Base-by-base conservation (phyloP, 2,113 vertebrate species). In the Microtus pennsylvanicus region DNA sequence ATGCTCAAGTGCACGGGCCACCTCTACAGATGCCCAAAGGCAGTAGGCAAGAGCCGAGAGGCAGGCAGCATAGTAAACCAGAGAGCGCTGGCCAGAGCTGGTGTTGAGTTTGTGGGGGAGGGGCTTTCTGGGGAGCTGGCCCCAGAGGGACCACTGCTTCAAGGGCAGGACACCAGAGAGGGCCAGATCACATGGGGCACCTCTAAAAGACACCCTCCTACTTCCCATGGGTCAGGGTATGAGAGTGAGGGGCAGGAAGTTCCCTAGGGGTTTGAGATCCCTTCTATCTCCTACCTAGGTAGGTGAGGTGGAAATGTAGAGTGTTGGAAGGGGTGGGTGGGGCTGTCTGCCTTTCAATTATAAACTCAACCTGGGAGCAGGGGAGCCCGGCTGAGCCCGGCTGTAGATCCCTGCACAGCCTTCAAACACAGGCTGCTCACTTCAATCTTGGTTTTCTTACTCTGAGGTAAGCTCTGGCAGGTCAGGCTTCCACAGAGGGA, bases 341-440 rank as follows among this genome's bases (percentile, higher is more conserved):
- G 35, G 42, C 30, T 35, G 19, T n/a, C 96, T 96, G 76, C 94
- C 83, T 96, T 19, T 92, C 61, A 63, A 89, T 77, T 90, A 65
- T 35, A 35, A 94, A 87, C n/a, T 22, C 26, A 5, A 63, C 92
- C 81, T 93, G 94, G 93, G 91, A 85, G 83, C 89, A 75, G 47
- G 45, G 58, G 42, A 86, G 21, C 65, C 89, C 35, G 45, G 55
- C 76, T 42, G 61, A 89, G 87, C 16, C 70, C 17, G 65, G 38
- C 5, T 70, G 74, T 38, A 76, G 50, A 17, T 45, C 45, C 52
- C 47, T 47, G 35, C 1, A 17, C 45, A 38, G n/a, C 26, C 28
- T 16, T 78, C 87, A 42, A 2, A 16, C 21, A 28, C 26, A n/a
- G 30, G 50, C 7, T 74, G 81, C 74, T 61, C 24, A 17, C 90